Evolutionary conservation across 2,888 invertebrate genomes (phyloP), one percentile per base, ranked within the genome.

Genomic region (Amblyjoppa proteus): DNA sequence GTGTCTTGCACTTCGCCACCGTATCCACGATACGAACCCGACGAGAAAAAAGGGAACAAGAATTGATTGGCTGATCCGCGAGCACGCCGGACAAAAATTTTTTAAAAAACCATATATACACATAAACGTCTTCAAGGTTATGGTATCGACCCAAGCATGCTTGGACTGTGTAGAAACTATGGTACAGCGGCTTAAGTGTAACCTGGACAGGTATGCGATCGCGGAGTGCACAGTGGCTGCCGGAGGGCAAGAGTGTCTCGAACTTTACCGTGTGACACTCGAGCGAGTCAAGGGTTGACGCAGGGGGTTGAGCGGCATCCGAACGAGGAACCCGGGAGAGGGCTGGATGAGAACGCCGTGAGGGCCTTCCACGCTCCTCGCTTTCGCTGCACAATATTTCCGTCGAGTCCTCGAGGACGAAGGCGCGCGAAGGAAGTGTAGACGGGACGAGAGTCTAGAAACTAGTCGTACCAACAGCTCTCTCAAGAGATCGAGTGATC

Each of bases 401-500:
- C 25, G 51, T 58, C 49, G 69, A 25, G 68, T 81, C 71, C 66
- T 71, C 73, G 69, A 77, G 68, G 76, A 71, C 87, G 83, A 86
- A 83, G 75, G 81, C 75, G 28, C 83, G 76, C 80, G 77, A 25
- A 83, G 82, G 66, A 84, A 79, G 81, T 68, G 79, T 68, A 82
- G 81, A 85, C 88, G 87, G 87, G 66, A 64, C 75, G 73, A 64
- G 56, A 79, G 79, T 53, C 38, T 28, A 38, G 20, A 51, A 51
- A 34, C 64, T 76, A 20, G 75, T 53, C 81, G 86, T 81, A 79
- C 75, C 45, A 68, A 81, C 68, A 71, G 68, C 61, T n/a, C 53
- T 34, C 83, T 81, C 84, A 66, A 73, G 81, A 76, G 89, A 90
- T 90, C 89, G 87, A 91, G 90, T 90, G 91, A 91, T 91, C 91